Conservation (phyloP, 53 echinoderm and acorn worm species). For the Holothuria leucospilota region DNA sequence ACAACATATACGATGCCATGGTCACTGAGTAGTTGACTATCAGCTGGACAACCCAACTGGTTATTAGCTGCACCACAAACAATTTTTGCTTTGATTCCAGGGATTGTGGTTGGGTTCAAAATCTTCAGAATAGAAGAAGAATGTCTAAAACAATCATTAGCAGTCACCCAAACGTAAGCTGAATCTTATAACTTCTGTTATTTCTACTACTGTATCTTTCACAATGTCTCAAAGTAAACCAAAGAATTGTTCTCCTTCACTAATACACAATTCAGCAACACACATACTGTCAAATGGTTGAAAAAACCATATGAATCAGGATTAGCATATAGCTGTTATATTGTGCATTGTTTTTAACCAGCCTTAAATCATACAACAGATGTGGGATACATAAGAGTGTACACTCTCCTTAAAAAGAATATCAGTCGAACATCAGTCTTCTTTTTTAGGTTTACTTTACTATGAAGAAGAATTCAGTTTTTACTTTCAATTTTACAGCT, state of each 20-base stretch:
- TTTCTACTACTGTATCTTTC: too few relatives aligned
- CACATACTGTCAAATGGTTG: neutral
- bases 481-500: too few relatives aligned
- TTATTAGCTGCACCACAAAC: slow-evolving; percentile 89
- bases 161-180: neutral
- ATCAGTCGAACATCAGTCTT: too few relatives aligned
- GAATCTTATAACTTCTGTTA: too few relatives aligned
- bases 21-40: slow-evolving; percentile 75
- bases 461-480: too few relatives aligned
- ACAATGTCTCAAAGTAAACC: neutral
- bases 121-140: slow-evolving; percentile 36
- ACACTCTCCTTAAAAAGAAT: neutral
- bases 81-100: slow-evolving; percentile 76
- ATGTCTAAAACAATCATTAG: neutral
- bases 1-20: slow-evolving; percentile 80
- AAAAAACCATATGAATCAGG: too few relatives aligned
- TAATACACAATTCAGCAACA: neutral
- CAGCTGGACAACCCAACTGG: slow-evolving; percentile 75
- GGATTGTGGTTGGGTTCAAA: slow-evolving; percentile 78
- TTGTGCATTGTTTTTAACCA: too few relatives aligned
- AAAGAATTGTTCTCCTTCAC: neutral
- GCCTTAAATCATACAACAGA: too few relatives aligned
- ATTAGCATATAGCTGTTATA: too few relatives aligned
- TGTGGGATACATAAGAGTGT: neutral
- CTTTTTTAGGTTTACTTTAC: too few relatives aligned